phyloP scores from a whole-genome alignment of 1,140 invertebrate species.

The Parasteatoda tepidariorum region DNA sequence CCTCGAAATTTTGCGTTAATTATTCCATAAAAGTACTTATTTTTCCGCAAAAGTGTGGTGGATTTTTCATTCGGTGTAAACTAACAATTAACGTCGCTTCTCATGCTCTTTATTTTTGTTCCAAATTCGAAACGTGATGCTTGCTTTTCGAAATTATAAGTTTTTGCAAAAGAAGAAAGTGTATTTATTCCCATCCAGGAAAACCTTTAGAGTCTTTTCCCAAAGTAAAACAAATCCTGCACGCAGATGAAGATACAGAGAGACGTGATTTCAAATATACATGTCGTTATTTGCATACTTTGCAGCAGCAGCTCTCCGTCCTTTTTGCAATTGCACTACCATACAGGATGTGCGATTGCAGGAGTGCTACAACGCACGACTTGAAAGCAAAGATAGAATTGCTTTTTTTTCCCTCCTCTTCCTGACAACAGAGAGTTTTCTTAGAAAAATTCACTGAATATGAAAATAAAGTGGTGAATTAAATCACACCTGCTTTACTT shows the following conservation, averaged over 20 bases:
- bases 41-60: constrained; percentile 15
- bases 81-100: constrained; percentile 51
- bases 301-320: no score
- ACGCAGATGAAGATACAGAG: not conserved
- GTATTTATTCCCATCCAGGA: not conserved
- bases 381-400: no score
- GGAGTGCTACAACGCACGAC: no score
- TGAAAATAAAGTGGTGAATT: no score
- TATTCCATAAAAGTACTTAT: constrained; percentile 57
- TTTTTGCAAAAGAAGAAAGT: constrained; percentile 46
- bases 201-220: not conserved
- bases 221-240: not conserved
- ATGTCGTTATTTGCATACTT: constrained; percentile 50
- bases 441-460: no score
- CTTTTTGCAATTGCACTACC: no score
- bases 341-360: no score
- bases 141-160: constrained; percentile 35
- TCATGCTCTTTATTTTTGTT: constrained; percentile 23
- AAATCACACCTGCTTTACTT: no score
- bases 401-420: no score
- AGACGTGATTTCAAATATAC: constrained; percentile 56
- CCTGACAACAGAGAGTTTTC: no score
- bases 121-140: constrained; percentile 17
- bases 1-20: constrained; percentile 52
- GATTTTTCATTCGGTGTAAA: constrained; percentile 49